Evolutionary conservation across 1,140 invertebrate species (phyloP).

Genomic region (Microplitis mediator): DNA sequence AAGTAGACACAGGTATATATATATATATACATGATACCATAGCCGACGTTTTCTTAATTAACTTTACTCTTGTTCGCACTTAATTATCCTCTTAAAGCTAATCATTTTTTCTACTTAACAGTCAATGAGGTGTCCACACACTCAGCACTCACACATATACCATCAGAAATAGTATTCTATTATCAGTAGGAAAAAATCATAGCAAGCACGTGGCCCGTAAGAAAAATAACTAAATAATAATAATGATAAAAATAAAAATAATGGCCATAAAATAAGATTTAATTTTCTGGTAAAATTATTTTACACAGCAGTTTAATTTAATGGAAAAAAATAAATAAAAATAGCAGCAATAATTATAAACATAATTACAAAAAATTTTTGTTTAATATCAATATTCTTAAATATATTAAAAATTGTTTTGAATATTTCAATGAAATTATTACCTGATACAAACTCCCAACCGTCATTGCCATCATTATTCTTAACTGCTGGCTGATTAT

Average conservation of each 20-base stretch:
- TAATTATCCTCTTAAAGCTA: conserved; percentile 23
- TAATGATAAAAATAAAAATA: no score
- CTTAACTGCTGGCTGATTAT: not conserved
- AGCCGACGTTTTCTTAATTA: conserved; percentile 28
- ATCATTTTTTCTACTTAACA: conserved; percentile 5
- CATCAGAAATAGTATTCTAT: not conserved
- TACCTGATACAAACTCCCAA: conserved; percentile 53
- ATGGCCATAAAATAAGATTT: no score
- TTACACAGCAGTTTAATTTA: no score
- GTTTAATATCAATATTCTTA: not conserved
- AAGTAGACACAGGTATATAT: not conserved
- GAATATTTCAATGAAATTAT: conserved; percentile 26
- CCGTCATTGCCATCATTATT: conserved; percentile 34
- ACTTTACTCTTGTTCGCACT: conserved; percentile 26
- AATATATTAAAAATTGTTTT: not conserved
- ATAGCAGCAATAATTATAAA: no score
- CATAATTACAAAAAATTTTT: no score
- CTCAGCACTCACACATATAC: not conserved
- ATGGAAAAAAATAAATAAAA: no score
- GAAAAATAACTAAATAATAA: no score
- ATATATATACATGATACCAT: conserved; percentile 12
- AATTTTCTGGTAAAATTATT: no score
- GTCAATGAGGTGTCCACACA: not conserved
- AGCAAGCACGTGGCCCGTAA: no score
- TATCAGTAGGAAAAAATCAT: not conserved